A percentile compares a stretch with the other conserved stretches of the same genome.
These are phyloP conservation scores for Caretta caretta DNA, from an alignment of 2,113 vertebrate species.

Conservation along the genomic window DNA sequence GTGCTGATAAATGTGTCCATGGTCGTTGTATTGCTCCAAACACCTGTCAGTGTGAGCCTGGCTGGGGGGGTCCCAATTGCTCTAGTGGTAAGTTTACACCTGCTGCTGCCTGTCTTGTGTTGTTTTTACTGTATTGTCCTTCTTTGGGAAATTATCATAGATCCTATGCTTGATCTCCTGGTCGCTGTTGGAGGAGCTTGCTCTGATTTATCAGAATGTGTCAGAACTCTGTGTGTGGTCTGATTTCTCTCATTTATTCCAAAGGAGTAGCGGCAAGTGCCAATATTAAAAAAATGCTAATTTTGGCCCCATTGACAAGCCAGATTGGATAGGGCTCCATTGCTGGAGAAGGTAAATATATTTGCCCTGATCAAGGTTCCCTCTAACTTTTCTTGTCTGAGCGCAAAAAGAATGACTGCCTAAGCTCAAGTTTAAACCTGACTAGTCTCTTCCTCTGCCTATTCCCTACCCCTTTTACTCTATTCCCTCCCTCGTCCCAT, in stretches of 20 bases:
- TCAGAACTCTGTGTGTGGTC: background rate
- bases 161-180: background rate
- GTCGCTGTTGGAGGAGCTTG: background rate
- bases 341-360: background rate
- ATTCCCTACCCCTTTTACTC: background rate
- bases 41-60: constrained; percentile 99
- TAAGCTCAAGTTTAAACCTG: background rate
- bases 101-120: constrained; percentile 80
- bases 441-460: background rate
- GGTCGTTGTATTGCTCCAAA: constrained; percentile 95
- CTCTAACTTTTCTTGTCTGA: background rate
- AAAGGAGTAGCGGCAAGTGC: background rate
- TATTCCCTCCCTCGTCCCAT: background rate
- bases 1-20: constrained; percentile 95
- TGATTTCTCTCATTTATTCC: constrained; percentile 41
- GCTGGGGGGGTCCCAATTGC: constrained; percentile 98
- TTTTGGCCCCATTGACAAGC: background rate
- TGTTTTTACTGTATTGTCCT: constrained; percentile 12
- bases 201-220: background rate
- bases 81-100: constrained; percentile 97
- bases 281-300: background rate
- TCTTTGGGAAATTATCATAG: constrained; percentile 9
- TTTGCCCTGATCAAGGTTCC: background rate
- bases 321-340: background rate
- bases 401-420: background rate